Percentiles rank a stretch among this genome's conserved stretches.
These are phyloP conservation scores for Seladonia tumulorum DNA, from an alignment of 2,888 invertebrate genomes.

Conservation along the genomic window DNA sequence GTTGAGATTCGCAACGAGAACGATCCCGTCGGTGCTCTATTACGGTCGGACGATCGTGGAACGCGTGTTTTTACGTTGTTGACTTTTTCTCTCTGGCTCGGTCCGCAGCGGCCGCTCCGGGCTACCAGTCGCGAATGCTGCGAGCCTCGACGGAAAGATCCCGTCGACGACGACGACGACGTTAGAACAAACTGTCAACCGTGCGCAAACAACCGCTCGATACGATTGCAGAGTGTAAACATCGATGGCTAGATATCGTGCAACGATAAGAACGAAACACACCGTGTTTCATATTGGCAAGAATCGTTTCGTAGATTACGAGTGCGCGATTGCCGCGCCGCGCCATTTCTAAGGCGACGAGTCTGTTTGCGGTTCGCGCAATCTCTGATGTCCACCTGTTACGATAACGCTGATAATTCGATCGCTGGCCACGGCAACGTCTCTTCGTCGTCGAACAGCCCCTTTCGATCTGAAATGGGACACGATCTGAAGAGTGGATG, in stretches of 20 bases:
- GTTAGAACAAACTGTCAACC: neutral
- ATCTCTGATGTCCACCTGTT: neutral
- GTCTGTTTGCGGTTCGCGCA: neutral
- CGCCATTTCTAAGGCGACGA: neutral
- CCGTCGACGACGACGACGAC: neutral
- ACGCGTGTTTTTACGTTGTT: neutral
- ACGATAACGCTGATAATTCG: neutral
- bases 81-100: neutral
- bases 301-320: neutral
- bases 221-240: slow-evolving; percentile 12
- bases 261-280: neutral
- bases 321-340: neutral
- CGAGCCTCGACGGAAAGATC: neutral
- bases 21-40: neutral
- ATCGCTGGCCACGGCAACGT: neutral
- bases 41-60: neutral
- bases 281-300: neutral
- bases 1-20: neutral
- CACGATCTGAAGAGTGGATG: no score
- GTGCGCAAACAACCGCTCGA: slow-evolving; percentile 4
- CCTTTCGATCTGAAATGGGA: neutral
- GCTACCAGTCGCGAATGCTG: neutral
- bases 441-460: neutral
- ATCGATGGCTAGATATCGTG: neutral
- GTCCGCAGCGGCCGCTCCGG: neutral